Base-by-base conservation (phyloP, 2,888 invertebrate genomes). In the Theodoxus fluviatilis region DNA sequence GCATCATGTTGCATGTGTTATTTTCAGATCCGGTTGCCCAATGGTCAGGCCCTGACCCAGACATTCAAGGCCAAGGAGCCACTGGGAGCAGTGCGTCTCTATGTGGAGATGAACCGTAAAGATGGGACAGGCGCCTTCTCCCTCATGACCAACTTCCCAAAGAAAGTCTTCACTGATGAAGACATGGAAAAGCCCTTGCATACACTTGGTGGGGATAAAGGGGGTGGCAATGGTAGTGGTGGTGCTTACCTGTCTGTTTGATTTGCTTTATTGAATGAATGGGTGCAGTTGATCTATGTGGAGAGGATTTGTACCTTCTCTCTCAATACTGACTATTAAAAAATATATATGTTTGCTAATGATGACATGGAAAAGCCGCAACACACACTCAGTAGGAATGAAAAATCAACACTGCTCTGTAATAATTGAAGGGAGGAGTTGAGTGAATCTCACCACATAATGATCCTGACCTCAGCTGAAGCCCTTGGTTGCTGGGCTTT, bases 81-180 rank as follows among this genome's bases (percentile, higher is more conserved):
- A 73, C 89, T 98, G 9, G 93, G 95, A 0, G 95, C 96, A 12
- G 97, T 98, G 38, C 91, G 95, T 83, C 88, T 96, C 52, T 98
- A 91, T 88, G 90, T 98, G 65, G 92, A 95, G 89, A 90, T 96
- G 89, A 93, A 96, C 81, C 90, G 94, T 67, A 91, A 91, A 55
- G 93, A 94, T 80, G 90, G 90, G 12, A 74, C 74, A 2, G 90
- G 88, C 59, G 88, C 90, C 4, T 96, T 97, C 88, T 92, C 92
- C 69, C 88, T 98, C 78, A 95, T 97, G 93, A 96, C 95, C 2
- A 92, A 91, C 82, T 98, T 95, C 88, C 97, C 98, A 7, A 92
- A 92, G 82, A 94, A 94, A 88, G 91, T 95, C 67, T 98, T 96
- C 85, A 89, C 90, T 0, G 90, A 89, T 15, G 95, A 95, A 2